A percentile compares a stretch with the other conserved stretches of the same genome.
Evolutionary conservation across 2,113 vertebrate genomes (phyloP).

Genomic region (Ptilonorhynchus violaceus): DNA sequence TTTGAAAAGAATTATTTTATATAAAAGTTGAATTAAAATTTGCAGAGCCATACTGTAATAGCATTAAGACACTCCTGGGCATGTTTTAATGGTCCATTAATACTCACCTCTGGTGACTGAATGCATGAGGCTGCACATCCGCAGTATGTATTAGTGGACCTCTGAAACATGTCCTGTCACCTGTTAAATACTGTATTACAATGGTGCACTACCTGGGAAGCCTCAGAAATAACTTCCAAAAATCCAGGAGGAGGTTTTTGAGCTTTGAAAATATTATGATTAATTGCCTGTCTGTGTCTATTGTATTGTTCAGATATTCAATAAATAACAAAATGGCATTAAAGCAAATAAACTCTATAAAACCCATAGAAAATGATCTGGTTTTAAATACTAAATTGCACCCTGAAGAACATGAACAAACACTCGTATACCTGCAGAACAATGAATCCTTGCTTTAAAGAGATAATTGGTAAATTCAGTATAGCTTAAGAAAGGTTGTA

Average conservation of each 20-base stretch:
- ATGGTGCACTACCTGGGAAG: not conserved
- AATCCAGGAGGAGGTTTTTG: not conserved
- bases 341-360: not conserved
- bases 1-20: not conserved
- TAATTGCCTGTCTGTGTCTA: not conserved
- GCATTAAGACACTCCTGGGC: conserved; percentile 57
- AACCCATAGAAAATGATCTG: not conserved
- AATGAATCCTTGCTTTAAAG: not conserved
- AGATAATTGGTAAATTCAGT: not conserved
- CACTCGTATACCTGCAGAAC: not conserved
- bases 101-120: conserved; percentile 8
- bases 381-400: not conserved
- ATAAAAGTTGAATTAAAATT: conserved; percentile 46
- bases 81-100: conserved; percentile 66
- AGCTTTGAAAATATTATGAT: not conserved
- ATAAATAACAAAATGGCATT: not conserved
- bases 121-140: conserved; percentile 36
- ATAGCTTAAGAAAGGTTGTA: not conserved
- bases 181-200: not conserved
- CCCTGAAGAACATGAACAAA: not conserved
- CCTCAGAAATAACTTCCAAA: conserved; percentile 5
- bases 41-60: conserved; percentile 6
- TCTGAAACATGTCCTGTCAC: conserved; percentile 33
- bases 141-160: conserved; percentile 25
- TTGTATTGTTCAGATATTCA: not conserved